Conservation (phyloP, 2,113 vertebrate species). For the Phylloscopus whistleri region DNA sequence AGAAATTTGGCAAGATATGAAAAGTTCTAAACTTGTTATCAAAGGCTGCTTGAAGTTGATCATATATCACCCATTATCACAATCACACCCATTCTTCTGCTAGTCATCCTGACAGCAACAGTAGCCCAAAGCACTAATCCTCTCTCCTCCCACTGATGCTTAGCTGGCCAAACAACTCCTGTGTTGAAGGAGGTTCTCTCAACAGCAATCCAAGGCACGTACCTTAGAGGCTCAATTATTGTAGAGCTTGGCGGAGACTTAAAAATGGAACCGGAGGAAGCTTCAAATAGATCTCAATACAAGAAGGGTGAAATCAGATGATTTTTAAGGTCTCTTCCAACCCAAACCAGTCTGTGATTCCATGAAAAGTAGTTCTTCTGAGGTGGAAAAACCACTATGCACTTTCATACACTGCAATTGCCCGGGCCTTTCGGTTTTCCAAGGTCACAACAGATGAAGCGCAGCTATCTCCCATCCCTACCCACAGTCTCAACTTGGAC, state of each 20-base stretch:
- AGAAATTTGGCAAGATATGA: neutral
- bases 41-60: neutral
- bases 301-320: neutral
- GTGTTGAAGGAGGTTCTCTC: neutral
- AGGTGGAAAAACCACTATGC: neutral
- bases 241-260: neutral
- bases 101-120: neutral
- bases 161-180: neutral
- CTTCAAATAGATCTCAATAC: neutral
- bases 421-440: neutral
- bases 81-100: neutral
- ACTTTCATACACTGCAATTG: neutral
- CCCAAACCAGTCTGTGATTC: neutral
- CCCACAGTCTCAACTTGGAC: accelerated
- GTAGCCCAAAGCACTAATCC: neutral
- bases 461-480: neutral
- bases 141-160: neutral
- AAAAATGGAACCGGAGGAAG: neutral
- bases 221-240: neutral
- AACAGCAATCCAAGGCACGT: accelerated
- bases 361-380: neutral
- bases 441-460: neutral
- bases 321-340: neutral
- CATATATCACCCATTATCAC: neutral
- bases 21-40: neutral